These are phyloP conservation scores for Parasteatoda tepidariorum DNA, from an alignment of 1,140 invertebrate genomes.

Conservation along the genomic window DNA sequence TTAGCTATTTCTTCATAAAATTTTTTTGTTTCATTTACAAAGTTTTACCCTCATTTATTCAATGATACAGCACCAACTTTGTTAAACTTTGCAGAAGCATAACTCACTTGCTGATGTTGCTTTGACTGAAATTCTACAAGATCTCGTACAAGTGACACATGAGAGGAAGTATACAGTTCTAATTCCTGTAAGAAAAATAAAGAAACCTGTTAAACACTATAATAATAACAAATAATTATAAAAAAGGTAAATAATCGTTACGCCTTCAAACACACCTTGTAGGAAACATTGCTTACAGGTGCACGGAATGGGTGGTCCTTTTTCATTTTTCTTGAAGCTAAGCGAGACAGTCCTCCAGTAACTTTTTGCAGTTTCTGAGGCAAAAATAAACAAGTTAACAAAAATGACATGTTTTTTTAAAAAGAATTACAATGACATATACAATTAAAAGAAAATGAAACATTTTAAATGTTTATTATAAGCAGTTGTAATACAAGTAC, in stretches of 20 bases:
- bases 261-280: constrained; percentile 24
- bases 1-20: too few species aligned
- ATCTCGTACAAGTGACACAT: constrained; percentile 76
- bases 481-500: too few species aligned
- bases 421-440: not conserved
- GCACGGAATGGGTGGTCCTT: constrained; percentile 74
- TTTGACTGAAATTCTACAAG: constrained; percentile 78
- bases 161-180: constrained; percentile 70
- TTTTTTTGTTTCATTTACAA: too few species aligned
- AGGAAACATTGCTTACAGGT: constrained; percentile 67
- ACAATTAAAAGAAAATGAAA: not conserved
- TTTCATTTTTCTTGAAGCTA: constrained; percentile 85
- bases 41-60: too few species aligned
- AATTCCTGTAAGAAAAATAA: constrained; percentile 67
- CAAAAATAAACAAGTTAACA: too few species aligned
- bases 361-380: constrained; percentile 76
- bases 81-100: too few species aligned
- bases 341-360: constrained; percentile 81
- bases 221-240: not conserved
- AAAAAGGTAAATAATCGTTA: not conserved
- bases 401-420: not conserved
- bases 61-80: too few species aligned
- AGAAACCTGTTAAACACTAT: not conserved
- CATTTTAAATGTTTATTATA: too few species aligned
- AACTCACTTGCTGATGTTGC: constrained; percentile 77